These are phyloP conservation scores for Aptenodytes patagonicus DNA, from an alignment of 2,113 vertebrate genomes.

Conservation along the genomic window DNA sequence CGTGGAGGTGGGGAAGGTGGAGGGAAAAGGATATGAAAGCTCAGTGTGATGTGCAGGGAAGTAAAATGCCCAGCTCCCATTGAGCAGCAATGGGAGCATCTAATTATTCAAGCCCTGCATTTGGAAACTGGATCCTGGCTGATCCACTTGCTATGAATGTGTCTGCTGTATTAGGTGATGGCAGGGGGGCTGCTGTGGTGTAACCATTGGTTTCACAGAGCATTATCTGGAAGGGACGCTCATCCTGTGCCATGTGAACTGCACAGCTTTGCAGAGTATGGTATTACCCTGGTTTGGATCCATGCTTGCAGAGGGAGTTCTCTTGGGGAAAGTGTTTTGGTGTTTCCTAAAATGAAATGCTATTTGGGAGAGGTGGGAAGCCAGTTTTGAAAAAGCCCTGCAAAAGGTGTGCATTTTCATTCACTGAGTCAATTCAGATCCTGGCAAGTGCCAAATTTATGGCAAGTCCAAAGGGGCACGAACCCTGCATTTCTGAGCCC, in stretches of 20 bases:
- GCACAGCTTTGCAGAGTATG: constrained; percentile 48
- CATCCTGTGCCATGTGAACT: constrained; percentile 43
- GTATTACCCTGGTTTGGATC: constrained; percentile 45
- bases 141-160: constrained; percentile 57
- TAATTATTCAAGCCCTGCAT: constrained; percentile 50
- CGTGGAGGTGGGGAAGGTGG: neutral
- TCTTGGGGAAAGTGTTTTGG: neutral
- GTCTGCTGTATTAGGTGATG: constrained; percentile 24
- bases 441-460: neutral
- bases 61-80: neutral
- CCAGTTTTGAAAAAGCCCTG: neutral
- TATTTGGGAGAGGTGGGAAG: neutral
- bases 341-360: neutral
- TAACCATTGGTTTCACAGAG: constrained; percentile 62
- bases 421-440: neutral
- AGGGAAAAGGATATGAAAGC: neutral
- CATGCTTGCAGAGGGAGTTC: constrained; percentile 58
- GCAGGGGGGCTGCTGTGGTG: constrained; percentile 43
- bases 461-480: neutral
- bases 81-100: constrained; percentile 7
- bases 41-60: neutral
- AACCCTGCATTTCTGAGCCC: neutral
- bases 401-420: neutral
- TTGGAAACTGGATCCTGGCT: constrained; percentile 48
- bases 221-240: neutral